A percentile compares a stretch with the other conserved stretches of the same genome.
Conservation (phyloP, 1,140 invertebrate genomes). For the Megalopta genalis region DNA sequence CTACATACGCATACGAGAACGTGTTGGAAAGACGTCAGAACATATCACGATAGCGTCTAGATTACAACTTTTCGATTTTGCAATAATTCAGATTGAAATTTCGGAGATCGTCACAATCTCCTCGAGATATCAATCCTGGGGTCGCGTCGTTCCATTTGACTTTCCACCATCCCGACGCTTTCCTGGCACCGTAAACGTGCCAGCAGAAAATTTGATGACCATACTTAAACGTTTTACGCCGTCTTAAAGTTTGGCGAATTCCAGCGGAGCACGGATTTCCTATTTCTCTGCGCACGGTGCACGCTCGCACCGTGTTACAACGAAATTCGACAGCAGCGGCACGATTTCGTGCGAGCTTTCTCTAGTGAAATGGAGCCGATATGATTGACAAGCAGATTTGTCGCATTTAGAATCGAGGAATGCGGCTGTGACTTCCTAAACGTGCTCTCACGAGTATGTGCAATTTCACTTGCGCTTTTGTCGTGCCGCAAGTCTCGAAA, state of each 20-base stretch:
- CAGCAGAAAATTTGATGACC: conserved; percentile 41
- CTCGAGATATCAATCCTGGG: conserved; percentile 12
- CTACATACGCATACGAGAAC: no score
- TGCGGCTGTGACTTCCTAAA: no score
- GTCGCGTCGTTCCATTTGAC: conserved; percentile 11
- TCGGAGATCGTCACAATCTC: background rate
- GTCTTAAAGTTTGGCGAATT: conserved; percentile 19
- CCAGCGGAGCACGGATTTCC: conserved; percentile 25
- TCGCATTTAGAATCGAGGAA: background rate
- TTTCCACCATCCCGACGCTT: background rate
- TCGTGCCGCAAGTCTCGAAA: no score
- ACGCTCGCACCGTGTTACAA: background rate
- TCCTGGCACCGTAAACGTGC: conserved; percentile 25
- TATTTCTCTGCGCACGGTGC: background rate
- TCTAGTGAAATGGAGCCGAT: background rate
- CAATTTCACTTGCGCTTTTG: no score
- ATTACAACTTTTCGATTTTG: no score
- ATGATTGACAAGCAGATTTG: background rate
- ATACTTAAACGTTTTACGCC: conserved; percentile 41
- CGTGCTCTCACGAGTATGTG: no score
- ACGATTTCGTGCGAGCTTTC: background rate
- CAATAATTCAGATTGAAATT: background rate
- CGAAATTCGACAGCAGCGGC: background rate
- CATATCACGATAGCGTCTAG: no score
- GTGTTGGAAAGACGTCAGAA: no score